Base-by-base conservation (phyloP, 1,140 invertebrate genomes). In the Geopemphigus sp. region DNA sequence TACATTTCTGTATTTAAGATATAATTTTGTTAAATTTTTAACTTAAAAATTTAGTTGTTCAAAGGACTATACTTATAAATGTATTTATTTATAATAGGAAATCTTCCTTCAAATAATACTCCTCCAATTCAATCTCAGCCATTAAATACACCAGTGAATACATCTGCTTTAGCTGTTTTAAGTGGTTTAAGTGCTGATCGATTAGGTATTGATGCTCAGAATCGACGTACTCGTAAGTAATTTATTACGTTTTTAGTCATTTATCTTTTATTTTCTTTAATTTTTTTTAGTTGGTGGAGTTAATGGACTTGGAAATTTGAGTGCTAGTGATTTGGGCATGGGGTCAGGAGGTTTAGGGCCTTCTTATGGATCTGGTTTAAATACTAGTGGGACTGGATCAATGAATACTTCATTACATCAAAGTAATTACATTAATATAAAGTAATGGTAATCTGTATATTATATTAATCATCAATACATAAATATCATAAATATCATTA, bases 261-360 rank as follows among this genome's bases (percentile, higher is more conserved):
- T 45, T 1, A 45, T 76, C 12, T 59, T 63, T 61, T 29, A 78
- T 72, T 2, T 63, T 29, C 15, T 59, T 74, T 45, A 15, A 26
- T 74, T 22, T 74, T 74, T 72, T 63, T 73, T 80, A 53, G 70
- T 83, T 56, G 82, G 83, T 63, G 82, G 61, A 22, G 81, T 81
- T 63, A 82, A 81, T 15, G 80, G 63, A 47, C 82, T 81, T 24
- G 83, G 82, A n/a, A 81, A 68, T 63, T 73, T 85, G 32, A 82
- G 81, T 45, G 82, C 74, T 57, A 81, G 81, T 57, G 85, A 84
- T 83, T 82, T 84, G 19, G 82, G 82, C 61, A 82, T 83, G 64
- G 81, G 81, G 47, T 50, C 63, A 29, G 32, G 32, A 39, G 81
- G 61, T 26, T 66, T 82, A 57, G 78, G 70, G 10, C 50, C 57